Conservation (phyloP, 2,797 vertebrate genomes). For the Sebastolobus altivelis region DNA sequence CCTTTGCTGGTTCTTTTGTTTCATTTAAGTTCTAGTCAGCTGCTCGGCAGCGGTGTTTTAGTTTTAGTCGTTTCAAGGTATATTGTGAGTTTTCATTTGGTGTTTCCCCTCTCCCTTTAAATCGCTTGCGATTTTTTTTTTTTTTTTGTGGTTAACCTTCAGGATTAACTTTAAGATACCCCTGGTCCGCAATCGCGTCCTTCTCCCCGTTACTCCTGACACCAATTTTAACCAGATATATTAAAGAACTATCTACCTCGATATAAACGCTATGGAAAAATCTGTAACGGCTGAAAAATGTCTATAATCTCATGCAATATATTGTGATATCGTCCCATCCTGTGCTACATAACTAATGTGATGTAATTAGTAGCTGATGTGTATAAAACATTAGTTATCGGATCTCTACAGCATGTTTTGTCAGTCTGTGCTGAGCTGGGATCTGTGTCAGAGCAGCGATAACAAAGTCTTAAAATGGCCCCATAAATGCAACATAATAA, state of each 20-base stretch:
- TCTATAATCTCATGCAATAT: neutral
- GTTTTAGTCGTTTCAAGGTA: no score
- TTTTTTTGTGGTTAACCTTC: no score
- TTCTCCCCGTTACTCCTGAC: no score
- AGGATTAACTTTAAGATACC: no score
- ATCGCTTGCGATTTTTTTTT: no score
- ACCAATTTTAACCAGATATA: neutral
- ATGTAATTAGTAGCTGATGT: conserved; percentile 10
- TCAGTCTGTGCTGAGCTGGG: conserved; percentile 19
- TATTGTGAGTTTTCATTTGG: no score
- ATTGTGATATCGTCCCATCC: neutral
- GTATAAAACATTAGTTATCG: conserved; percentile 5
- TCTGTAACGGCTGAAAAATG: neutral
- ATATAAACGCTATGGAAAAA: neutral
- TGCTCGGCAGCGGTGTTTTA: no score
- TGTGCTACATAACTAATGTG: conserved; percentile 18
- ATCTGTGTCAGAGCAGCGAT: conserved; percentile 58
- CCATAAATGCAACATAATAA: conserved; percentile 38
- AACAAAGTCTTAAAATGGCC: conserved; percentile 59
- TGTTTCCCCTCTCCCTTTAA: no score
- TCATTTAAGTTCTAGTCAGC: no score
- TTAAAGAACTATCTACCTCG: neutral
- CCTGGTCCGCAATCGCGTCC: no score
- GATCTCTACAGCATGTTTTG: conserved; percentile 17
- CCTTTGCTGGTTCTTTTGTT: no score